Conservation (phyloP, 2,888 invertebrate genomes). For the Caenorhabditis wallacei region DNA sequence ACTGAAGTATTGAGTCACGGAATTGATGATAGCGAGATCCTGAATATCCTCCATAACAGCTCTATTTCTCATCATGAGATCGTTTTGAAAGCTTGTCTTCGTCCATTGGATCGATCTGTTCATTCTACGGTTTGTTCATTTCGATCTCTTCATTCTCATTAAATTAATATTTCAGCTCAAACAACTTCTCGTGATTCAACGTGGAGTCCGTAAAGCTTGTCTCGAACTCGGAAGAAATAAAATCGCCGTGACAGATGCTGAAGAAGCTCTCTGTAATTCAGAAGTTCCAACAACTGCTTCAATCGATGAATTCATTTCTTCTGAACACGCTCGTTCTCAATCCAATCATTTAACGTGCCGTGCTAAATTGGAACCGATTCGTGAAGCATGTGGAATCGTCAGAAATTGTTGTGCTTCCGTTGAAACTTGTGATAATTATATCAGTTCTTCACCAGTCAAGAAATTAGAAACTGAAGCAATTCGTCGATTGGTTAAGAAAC, state of each 20-base stretch:
- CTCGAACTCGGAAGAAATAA: conserved; percentile 72
- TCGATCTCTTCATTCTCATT: conserved; percentile 3
- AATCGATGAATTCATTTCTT: conserved; percentile 68
- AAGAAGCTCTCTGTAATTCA: conserved; percentile 50
- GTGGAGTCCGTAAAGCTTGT: conserved; percentile 72
- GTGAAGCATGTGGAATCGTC: conserved; percentile 65
- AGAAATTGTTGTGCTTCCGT: conserved; percentile 69
- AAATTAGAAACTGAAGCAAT: conserved; percentile 69
- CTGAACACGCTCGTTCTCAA: conserved; percentile 66
- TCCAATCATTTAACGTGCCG: conserved; percentile 68
- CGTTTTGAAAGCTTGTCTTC: conserved; percentile 70
- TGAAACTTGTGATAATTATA: conserved; percentile 73
- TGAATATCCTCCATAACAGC: conserved; percentile 67
- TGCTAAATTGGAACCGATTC: conserved; percentile 69
- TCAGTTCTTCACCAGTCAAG: conserved; percentile 69
- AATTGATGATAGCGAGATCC: conserved; percentile 71
- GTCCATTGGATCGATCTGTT: conserved; percentile 68
- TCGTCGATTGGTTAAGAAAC: conserved; percentile 62
- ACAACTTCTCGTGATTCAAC: conserved; percentile 70
- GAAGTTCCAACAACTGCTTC: conserved; percentile 65
- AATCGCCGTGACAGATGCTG: conserved; percentile 66
- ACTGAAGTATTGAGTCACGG: conserved; percentile 70
- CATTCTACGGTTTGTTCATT: conserved; percentile 60
- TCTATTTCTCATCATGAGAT: conserved; percentile 70
- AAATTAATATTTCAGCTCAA: conserved; percentile 61